phyloP scores from a whole-genome alignment of 2,113 vertebrate species.

The Nipponia nippon region DNA sequence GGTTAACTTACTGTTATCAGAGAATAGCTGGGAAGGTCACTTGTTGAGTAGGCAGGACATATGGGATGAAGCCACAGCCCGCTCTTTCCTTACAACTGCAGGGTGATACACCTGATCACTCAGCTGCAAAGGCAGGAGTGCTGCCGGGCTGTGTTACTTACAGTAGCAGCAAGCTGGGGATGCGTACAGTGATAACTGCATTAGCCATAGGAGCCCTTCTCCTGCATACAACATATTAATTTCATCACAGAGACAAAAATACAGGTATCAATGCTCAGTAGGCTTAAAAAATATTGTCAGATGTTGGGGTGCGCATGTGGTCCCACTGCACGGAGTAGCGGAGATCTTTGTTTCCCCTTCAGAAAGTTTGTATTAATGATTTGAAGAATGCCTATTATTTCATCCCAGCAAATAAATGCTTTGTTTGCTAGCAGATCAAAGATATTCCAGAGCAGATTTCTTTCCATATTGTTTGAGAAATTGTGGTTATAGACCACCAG shows the following conservation, averaged over 20 bases:
- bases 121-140: neutral
- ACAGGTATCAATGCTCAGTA: neutral
- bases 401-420: neutral
- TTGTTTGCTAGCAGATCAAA: neutral
- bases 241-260: neutral
- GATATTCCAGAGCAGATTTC: neutral
- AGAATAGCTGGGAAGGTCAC: neutral
- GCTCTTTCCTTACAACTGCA: neutral
- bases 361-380: neutral
- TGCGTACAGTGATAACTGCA: neutral
- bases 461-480: neutral
- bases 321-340: neutral
- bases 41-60: neutral
- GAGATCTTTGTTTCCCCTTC: neutral
- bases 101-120: neutral
- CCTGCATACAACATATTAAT: neutral
- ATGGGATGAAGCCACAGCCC: neutral
- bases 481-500: neutral
- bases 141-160: rapidly evolving
- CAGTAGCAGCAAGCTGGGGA: neutral
- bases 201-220: neutral
- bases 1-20: neutral
- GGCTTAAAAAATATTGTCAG: neutral
- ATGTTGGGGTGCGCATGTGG: neutral
- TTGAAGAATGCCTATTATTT: neutral